Evolutionary conservation across 1,140 invertebrate species (phyloP).

Genomic region (Drosophila rufa): DNA sequence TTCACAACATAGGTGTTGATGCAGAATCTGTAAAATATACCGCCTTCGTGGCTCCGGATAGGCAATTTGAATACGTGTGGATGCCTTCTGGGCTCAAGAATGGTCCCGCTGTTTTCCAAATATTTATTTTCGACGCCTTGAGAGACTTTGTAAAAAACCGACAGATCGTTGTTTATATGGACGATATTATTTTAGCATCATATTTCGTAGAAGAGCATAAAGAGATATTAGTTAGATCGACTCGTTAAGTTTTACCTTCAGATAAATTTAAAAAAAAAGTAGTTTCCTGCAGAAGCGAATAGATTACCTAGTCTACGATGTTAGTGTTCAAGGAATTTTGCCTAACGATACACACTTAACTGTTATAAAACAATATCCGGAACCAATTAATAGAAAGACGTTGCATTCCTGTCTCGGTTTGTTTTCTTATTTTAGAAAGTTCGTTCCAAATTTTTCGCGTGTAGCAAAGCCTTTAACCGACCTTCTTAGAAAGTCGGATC

Average conservation of each 20-base stretch:
- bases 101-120: background rate
- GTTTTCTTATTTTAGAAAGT: too few relatives aligned
- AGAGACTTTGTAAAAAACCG: background rate
- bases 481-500: too few relatives aligned
- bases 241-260: background rate
- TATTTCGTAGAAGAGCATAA: background rate
- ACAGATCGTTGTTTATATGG: background rate
- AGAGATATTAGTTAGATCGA: background rate
- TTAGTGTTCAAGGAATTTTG: background rate
- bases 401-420: too few relatives aligned
- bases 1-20: background rate
- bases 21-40: too few relatives aligned
- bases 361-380: background rate
- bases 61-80: too few relatives aligned
- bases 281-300: background rate
- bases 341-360: background rate
- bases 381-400: background rate
- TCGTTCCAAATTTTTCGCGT: too few relatives aligned
- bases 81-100: background rate
- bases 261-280: slow-evolving; percentile 12
- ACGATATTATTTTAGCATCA: background rate
- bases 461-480: too few relatives aligned
- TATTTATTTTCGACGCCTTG: background rate
- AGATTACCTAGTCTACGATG: background rate
- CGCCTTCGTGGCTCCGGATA: too few relatives aligned